phyloP scores from a whole-genome alignment of 2,113 vertebrate species.

The Dicaeum eximium region DNA sequence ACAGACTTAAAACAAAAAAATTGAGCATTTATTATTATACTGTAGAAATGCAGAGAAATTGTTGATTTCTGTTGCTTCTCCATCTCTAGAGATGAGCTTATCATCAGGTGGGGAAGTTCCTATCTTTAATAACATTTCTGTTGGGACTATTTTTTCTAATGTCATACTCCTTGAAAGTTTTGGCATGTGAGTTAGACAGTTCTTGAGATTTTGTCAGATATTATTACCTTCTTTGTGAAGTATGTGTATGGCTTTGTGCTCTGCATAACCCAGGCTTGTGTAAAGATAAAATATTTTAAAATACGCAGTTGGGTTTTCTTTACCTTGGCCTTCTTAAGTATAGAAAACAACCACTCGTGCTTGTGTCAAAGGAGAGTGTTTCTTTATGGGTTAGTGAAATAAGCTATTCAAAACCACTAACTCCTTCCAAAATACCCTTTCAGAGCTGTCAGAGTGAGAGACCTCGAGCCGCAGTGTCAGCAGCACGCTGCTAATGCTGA shows the following conservation, averaged over 20 bases:
- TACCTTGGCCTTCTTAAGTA: constrained; percentile 33
- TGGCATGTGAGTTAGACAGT: not conserved
- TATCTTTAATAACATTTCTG: not conserved
- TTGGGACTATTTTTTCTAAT: not conserved
- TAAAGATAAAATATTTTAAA: constrained; percentile 32
- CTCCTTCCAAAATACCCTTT: constrained; percentile 19
- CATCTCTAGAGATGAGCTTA: not conserved
- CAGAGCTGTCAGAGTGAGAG: constrained; percentile 20
- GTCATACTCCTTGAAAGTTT: not conserved
- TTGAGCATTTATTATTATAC: not conserved
- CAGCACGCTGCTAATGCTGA: not conserved
- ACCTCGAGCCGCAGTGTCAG: not conserved
- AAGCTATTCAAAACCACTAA: constrained; percentile 30
- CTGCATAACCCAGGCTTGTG: not conserved
- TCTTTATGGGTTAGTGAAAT: constrained; percentile 36
- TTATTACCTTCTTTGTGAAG: not conserved
- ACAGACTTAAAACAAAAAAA: not conserved
- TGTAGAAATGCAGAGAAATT: not conserved
- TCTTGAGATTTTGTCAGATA: not conserved
- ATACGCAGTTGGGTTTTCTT: constrained; percentile 34
- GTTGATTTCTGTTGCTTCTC: not conserved
- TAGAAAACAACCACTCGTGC: not conserved
- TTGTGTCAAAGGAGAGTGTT: constrained; percentile 14
- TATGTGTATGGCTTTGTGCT: constrained; percentile 3
- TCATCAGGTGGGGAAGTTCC: not conserved